Conservation (phyloP, 2,113 vertebrate species). For the Nothoprocta pentlandii region DNA sequence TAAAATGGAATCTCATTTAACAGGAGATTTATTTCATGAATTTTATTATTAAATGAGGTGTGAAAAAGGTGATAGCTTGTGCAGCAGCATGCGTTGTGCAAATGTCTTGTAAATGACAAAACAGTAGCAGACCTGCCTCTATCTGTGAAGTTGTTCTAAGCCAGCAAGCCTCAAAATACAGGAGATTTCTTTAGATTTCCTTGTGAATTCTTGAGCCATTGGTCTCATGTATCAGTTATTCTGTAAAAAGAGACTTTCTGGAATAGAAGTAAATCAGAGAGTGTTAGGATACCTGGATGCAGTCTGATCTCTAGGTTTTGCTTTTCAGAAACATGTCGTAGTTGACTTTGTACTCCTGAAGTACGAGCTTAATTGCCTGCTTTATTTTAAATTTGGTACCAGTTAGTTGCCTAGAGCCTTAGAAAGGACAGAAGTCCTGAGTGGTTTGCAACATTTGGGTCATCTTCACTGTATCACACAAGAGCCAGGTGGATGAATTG, state of each 20-base stretch:
- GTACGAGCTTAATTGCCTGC: neutral
- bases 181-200: neutral
- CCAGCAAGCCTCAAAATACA: neutral
- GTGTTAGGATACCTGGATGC: neutral
- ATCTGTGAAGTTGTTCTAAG: neutral
- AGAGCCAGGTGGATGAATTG: fast-evolving
- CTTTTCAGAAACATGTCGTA: neutral
- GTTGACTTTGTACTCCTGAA: neutral
- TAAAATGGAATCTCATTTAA: neutral
- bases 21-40: neutral
- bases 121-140: neutral
- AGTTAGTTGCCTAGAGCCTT: neutral
- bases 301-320: neutral
- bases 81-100: neutral
- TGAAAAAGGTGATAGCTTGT: neutral
- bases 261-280: neutral
- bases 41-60: constrained; percentile 1
- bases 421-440: neutral
- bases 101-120: neutral
- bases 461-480: neutral
- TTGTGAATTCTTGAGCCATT: neutral
- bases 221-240: neutral
- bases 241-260: neutral
- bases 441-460: neutral
- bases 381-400: neutral